Conservation (phyloP, 2,888 invertebrate genomes). For the Agrochola circellaris region DNA sequence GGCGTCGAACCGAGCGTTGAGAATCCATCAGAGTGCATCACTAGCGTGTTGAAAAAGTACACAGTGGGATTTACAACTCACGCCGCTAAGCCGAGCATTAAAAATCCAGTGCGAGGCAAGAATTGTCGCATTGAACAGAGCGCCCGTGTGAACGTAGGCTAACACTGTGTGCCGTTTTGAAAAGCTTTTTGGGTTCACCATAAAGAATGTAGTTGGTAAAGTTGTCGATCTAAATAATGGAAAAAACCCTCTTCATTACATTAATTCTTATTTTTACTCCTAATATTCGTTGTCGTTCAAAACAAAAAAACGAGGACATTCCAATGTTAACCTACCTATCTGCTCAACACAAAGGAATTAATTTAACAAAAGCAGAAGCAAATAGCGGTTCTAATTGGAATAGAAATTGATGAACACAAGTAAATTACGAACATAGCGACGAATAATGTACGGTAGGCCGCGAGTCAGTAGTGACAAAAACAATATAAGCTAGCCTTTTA, state of each 20-base stretch:
- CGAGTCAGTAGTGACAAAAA: background rate
- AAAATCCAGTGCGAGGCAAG: too few relatives aligned
- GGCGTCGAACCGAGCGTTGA: too few relatives aligned
- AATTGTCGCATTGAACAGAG: too few relatives aligned
- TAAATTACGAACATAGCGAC: background rate
- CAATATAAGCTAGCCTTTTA: too few relatives aligned
- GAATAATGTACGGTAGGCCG: background rate
- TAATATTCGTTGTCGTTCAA: background rate
- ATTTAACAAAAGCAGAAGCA: slow-evolving; percentile 3
- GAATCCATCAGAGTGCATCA: too few relatives aligned
- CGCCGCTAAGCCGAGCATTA: too few relatives aligned
- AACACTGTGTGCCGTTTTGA: background rate
- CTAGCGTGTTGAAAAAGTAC: too few relatives aligned
- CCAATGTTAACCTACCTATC: slow-evolving; percentile 17
- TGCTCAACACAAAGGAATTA: slow-evolving; percentile 13
- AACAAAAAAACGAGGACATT: slow-evolving; percentile 1
- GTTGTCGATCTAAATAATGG: background rate
- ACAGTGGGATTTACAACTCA: too few relatives aligned
- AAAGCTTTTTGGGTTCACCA: background rate
- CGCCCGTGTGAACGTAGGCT: too few relatives aligned
- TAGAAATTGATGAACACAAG: slow-evolving; percentile 13
- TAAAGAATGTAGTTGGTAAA: background rate
- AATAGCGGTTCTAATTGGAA: slow-evolving; percentile 17
- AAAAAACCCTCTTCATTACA: background rate
- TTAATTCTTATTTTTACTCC: background rate